Base-by-base conservation (phyloP, 2,113 vertebrate genomes). In the Vanacampus margaritifer region DNA sequence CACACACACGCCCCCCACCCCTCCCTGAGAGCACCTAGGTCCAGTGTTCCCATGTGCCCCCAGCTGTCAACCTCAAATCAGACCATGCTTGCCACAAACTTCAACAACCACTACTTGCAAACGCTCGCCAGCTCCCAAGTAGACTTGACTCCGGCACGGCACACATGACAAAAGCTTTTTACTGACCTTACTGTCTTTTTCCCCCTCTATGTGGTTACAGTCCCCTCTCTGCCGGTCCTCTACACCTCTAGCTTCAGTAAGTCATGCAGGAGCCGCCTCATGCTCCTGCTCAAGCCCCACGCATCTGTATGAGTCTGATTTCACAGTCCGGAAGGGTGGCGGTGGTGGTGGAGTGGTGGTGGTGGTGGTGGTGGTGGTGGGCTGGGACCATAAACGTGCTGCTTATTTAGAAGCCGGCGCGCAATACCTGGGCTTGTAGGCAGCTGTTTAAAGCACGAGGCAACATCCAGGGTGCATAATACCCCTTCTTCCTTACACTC, bases 391-490 rank as follows among this genome's bases (percentile, higher is more conserved):
- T 89, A 86, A 90, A 88, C 86, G 86, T 85, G 88, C 89, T 92
- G 88, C 88, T 91, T 92, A 91, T 92, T 91, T 90, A 91, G 91
- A 90, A 91, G 91, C 90, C 85, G 80, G 84, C 86, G 76, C 80
- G 41, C 88, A 80, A 81, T 91, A 92, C 92, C 91, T 93, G 90
- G 79, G 89, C 85, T 91, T 84, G 86, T 89, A 90, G 87, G 84
- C 86, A 84, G 86, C 91, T 91, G 91, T 88, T 92, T 91, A 92
- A 89, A 91, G 88, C 89, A 91, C 78, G 79, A 92, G 90, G 90
- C 89, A 91, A 90, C 89, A 92, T 92, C 90, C 89, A 92, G 84
- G 87, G 88, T 89, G 90, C 89, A 93, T 91, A 92, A 91, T 91
- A 89, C 89, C 88, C 85, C 36, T 37, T 57, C 65, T 67, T 51